phyloP scores from a whole-genome alignment of 2,888 invertebrate species.

The Embidobia sp. region DNA sequence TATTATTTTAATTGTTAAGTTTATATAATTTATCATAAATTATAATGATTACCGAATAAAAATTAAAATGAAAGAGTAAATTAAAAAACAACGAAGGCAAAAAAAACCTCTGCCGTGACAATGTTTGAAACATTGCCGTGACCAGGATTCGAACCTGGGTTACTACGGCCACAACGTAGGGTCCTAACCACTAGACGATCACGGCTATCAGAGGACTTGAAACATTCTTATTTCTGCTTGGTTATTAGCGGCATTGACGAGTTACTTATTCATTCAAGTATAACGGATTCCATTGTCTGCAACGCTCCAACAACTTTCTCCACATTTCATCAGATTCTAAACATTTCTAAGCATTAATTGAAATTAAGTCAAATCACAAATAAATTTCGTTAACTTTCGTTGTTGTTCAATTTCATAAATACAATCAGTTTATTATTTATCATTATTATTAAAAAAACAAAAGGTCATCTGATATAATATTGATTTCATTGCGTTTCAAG shows the following conservation, averaged over 20 bases:
- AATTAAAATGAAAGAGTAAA: neutral
- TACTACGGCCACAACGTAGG: conserved; percentile 82
- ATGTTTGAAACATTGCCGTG: conserved; percentile 77
- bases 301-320: conserved; percentile 6
- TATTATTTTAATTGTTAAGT: no score
- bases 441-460: neutral
- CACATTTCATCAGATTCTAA: neutral
- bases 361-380: no score
- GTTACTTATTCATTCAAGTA: conserved; percentile 1
- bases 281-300: neutral
- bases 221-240: neutral
- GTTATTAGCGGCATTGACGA: neutral
- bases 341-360: no score
- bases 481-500: conserved; percentile 20
- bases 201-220: conserved; percentile 70
- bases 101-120: conserved; percentile 52
- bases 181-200: conserved; percentile 76
- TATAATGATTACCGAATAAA: neutral
- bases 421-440: neutral
- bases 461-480: conserved; percentile 27
- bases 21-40: no score
- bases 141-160: conserved; percentile 82
- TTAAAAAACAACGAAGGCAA: conserved; percentile 4
- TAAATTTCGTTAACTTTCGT: no score
- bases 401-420: no score